Percentiles rank a stretch among this genome's conserved stretches.
These are phyloP conservation scores for Latrodectus elegans DNA, from an alignment of 2,888 invertebrate genomes.

Conservation along the genomic window DNA sequence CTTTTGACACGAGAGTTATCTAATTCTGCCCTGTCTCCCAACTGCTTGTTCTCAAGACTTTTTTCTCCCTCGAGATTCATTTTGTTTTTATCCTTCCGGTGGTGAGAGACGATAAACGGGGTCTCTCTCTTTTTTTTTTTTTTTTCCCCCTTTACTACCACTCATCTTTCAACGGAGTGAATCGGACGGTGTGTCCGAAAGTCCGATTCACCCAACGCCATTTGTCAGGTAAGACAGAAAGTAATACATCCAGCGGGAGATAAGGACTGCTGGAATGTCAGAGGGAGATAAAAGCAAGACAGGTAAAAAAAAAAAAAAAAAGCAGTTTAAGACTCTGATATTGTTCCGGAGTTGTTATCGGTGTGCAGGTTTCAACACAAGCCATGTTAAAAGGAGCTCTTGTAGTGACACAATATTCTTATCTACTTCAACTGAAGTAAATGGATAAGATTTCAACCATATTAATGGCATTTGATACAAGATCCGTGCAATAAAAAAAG, in stretches of 20 bases:
- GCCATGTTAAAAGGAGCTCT: no score
- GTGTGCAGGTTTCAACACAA: no score
- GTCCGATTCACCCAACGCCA: conserved; percentile 16
- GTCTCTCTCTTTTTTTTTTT: neutral
- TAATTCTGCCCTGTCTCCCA: conserved; percentile 14
- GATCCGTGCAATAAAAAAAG: no score
- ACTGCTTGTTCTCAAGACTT: conserved; percentile 1
- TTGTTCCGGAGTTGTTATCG: no score
- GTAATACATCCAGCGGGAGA: neutral
- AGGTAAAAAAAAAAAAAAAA: no score
- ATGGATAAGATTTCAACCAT: no score
- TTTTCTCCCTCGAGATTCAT: neutral
- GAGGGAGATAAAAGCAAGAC: neutral
- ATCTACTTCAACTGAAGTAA: no score
- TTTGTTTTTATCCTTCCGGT: neutral
- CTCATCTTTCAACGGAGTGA: conserved; percentile 1
- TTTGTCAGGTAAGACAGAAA: conserved; percentile 23
- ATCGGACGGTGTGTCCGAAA: conserved; percentile 26
- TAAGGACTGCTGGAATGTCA: neutral
- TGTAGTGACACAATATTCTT: no score
- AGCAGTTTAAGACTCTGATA: no score
- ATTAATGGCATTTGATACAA: no score
- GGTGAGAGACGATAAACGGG: conserved; percentile 18
- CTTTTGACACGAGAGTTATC: neutral
- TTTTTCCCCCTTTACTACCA: neutral